These are phyloP conservation scores for Brachymystax lenok DNA, from an alignment of 2,797 vertebrate species.

Conservation along the genomic window DNA sequence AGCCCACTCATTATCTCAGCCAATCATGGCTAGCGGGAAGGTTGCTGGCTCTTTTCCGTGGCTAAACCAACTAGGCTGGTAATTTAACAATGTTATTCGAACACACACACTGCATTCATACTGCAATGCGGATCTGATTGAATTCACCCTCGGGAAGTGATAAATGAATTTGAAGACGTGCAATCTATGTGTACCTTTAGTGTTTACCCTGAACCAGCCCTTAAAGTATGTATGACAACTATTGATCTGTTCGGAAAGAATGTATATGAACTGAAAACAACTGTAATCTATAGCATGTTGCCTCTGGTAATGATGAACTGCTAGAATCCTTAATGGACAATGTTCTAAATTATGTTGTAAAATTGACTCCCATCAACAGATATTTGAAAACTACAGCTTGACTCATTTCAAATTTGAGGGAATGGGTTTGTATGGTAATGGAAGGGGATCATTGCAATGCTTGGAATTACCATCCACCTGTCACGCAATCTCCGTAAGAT, in stretches of 20 bases:
- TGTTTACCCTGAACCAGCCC: neutral
- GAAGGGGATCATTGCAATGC: neutral
- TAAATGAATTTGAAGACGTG: neutral
- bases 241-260: conserved; percentile 50
- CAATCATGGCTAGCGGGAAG: too few species aligned
- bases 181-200: neutral
- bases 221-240: conserved; percentile 16
- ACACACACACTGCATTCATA: neutral
- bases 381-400: neutral
- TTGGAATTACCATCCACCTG: neutral
- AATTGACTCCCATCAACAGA: neutral
- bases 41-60: too few species aligned
- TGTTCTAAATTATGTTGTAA: neutral
- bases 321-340: neutral
- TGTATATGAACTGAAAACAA: conserved; percentile 40
- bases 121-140: neutral
- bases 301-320: neutral
- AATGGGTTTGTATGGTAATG: neutral
- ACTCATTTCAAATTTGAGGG: neutral
- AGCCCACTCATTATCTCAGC: too few species aligned
- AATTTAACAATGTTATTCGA: too few species aligned
- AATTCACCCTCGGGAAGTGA: too few species aligned
- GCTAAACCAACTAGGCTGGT: too few species aligned
- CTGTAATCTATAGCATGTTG: neutral
- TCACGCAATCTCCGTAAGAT: neutral